Conservation (phyloP, 2,888 invertebrate species). For the Troilus luridus region DNA sequence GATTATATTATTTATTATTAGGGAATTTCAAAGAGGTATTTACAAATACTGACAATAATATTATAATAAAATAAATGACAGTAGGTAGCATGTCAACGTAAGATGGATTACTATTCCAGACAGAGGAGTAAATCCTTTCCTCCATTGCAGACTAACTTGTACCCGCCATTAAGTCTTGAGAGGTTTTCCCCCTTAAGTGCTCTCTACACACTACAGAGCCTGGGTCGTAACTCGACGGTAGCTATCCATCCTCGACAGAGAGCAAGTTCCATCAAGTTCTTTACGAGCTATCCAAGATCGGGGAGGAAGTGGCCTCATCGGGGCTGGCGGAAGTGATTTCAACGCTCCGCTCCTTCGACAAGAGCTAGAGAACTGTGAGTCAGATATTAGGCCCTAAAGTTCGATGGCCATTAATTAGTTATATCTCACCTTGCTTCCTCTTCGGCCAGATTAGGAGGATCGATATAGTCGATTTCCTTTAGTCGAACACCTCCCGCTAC, state of each 20-base stretch:
- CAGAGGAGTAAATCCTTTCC: neutral
- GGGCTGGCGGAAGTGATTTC: neutral
- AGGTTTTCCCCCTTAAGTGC: neutral
- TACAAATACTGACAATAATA: neutral
- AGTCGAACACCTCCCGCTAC: no score
- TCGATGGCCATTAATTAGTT: neutral
- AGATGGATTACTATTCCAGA: neutral
- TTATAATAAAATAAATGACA: neutral
- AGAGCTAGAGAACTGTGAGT: neutral
- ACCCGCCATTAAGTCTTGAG: neutral
- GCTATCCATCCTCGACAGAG: neutral
- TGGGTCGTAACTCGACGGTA: neutral
- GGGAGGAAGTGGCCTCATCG: neutral
- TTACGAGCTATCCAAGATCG: neutral
- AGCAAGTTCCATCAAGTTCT: conserved; percentile 5
- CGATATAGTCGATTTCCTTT: neutral
- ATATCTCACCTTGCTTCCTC: neutral
- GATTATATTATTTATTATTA: no score
- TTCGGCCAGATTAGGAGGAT: neutral
- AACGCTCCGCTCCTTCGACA: neutral
- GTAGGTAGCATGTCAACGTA: neutral
- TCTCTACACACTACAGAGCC: neutral
- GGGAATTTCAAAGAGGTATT: neutral
- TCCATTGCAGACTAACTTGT: neutral
- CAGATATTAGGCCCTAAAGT: neutral